Conservation (phyloP, 2,888 invertebrate species). For the Lordiphosa fenestrarum region DNA sequence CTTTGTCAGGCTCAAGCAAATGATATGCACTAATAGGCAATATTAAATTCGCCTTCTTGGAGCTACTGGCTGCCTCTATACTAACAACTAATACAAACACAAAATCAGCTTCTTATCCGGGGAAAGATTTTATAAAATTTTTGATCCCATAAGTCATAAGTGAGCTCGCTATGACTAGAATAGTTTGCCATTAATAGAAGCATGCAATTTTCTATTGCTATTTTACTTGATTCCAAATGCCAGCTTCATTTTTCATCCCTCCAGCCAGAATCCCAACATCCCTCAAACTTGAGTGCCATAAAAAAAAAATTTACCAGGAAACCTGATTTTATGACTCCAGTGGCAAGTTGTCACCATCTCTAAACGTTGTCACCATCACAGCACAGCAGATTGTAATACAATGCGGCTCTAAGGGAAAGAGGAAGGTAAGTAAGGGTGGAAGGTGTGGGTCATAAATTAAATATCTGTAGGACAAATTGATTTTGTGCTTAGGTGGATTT, state of each 20-base stretch:
- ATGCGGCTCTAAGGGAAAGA: not conserved
- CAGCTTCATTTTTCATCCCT: conserved; percentile 1
- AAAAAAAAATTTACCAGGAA: not conserved
- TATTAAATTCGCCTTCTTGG: too few relatives aligned
- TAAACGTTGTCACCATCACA: conserved; percentile 4
- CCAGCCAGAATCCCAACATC: not conserved
- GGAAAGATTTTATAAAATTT: too few relatives aligned
- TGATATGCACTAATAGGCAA: too few relatives aligned
- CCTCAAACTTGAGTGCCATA: not conserved
- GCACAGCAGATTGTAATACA: conserved; percentile 5
- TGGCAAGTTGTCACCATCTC: conserved; percentile 3
- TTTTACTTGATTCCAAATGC: not conserved
- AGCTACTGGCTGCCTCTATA: too few relatives aligned
- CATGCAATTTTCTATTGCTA: not conserved
- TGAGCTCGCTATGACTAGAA: too few relatives aligned
- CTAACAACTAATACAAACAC: too few relatives aligned
- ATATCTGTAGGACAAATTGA: conserved; percentile 66
- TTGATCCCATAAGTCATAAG: too few relatives aligned
- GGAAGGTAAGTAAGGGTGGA: not conserved
- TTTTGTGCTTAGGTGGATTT: conserved; percentile 39
- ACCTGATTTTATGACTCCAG: conserved; percentile 9
- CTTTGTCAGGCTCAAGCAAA: too few relatives aligned
- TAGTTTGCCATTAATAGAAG: too few relatives aligned
- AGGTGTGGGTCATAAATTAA: conserved; percentile 52
- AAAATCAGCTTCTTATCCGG: too few relatives aligned